These are phyloP conservation scores for Ichneumoninae sp. DNA, from an alignment of 2,888 invertebrate genomes.

Conservation along the genomic window DNA sequence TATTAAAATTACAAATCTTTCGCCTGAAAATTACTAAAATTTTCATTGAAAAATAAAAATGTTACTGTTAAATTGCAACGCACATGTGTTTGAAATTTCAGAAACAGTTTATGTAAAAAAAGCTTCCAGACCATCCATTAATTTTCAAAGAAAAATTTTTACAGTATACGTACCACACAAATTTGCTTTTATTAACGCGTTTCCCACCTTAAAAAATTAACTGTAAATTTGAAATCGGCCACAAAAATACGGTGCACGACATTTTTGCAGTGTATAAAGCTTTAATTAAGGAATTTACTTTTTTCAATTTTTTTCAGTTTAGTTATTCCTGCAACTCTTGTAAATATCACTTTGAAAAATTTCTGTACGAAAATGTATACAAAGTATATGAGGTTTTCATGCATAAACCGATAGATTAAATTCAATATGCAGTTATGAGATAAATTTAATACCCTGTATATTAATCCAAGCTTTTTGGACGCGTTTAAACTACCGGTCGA, in stretches of 20 bases:
- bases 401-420: background rate
- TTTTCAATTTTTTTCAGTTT: background rate
- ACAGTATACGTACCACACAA: background rate
- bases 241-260: no score
- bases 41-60: no score
- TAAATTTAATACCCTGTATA: background rate
- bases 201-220: background rate
- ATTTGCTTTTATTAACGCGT: background rate
- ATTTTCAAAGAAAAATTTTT: no score
- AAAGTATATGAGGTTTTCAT: background rate
- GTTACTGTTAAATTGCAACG: no score
- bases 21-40: no score
- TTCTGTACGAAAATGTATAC: background rate
- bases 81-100: no score
- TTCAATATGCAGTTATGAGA: background rate
- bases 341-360: background rate
- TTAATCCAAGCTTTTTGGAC: background rate
- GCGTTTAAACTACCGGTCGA: background rate
- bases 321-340: background rate
- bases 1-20: no score
- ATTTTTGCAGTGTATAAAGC: background rate
- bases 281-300: background rate
- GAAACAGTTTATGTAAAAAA: no score
- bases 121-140: no score
- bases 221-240: conserved; percentile 9